Evolutionary conservation across 2,797 vertebrate genomes (phyloP), one percentile per base, ranked within the genome.

Genomic region (Vultur gryphus): DNA sequence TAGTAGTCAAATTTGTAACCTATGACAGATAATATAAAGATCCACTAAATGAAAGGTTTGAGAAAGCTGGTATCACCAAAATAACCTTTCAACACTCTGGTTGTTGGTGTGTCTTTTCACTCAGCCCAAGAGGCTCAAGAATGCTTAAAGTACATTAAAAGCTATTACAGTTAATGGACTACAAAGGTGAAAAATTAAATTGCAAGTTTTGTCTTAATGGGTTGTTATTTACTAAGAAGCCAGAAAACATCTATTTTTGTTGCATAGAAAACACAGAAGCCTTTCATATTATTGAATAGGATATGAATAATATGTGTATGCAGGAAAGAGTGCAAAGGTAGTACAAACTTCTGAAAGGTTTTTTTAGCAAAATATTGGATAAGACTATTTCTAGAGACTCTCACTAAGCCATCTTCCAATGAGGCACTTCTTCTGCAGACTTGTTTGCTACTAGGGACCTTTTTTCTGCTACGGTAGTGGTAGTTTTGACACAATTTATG

Each of bases 131-230:
- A 93, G 25, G 11, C 44, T 80, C 35, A 77, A 59, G 57, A 84
- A 77, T 77, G 49, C 48, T 70, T 67, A 26, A 90, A 92, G 64
- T 54, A 57, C 13, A 31, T 83, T 87, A 44, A 87, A 93, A 87
- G 13, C 39, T 90, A 24, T 82, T 93, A 81, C 21, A 39, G 66
- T 62, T 95, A 92, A 95, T 85, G 55, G 70, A 76, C 31, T 75
- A 72, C 70, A 90, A 57, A 94, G 76, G 61, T 88, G 91, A 90
- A 87, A 95, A 94, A 64, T 33, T 6, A 84, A 90, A 80, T 58
- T 11, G 12, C n/a, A 85, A 82, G 8, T 44, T 92, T 91, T 93
- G 89, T 73, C 70, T 41, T 93, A 87, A 90, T 83, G 57, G 28
- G 5, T 29, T 72, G 5, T 21, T 90, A 46, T 87, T 87, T 90